Conservation (phyloP, 1,140 invertebrate species). For the Rhyzopertha dominica region DNA sequence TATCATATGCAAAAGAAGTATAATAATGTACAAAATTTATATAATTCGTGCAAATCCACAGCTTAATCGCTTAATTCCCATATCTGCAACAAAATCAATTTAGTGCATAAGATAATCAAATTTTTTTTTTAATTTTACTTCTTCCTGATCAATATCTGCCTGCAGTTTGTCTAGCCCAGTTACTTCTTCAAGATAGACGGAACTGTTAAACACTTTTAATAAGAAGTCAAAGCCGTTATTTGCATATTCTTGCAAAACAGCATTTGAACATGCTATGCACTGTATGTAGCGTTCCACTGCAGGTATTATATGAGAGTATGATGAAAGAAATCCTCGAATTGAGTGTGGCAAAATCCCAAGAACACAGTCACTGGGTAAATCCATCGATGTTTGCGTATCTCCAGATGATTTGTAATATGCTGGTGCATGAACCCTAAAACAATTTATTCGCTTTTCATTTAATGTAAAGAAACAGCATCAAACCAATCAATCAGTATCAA, state of each 20-base stretch:
- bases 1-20: too few species aligned
- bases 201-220: conserved; percentile 77
- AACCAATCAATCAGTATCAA: too few species aligned
- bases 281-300: conserved; percentile 78
- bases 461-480: too few species aligned
- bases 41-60: too few species aligned
- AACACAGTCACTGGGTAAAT: conserved; percentile 52
- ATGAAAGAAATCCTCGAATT: conserved; percentile 83
- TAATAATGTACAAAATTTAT: too few species aligned
- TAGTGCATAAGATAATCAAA: too few species aligned
- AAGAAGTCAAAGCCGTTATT: conserved; percentile 72
- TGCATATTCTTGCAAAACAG: conserved; percentile 63
- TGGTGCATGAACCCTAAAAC: conserved; percentile 56
- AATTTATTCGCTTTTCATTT: too few species aligned
- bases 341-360: conserved; percentile 90
- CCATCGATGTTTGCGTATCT: conserved; percentile 17
- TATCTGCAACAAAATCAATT: too few species aligned
- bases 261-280: conserved; percentile 86
- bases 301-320: conserved; percentile 74
- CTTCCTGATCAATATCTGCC: conserved; percentile 56
- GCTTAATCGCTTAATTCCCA: too few species aligned
- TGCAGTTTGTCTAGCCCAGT: conserved; percentile 79
- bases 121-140: too few species aligned
- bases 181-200: conserved; percentile 80
- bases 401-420: conserved; percentile 50